These are phyloP conservation scores for Lepus oiostolus DNA, from an alignment of 2,797 vertebrate species.

Conservation along the genomic window DNA sequence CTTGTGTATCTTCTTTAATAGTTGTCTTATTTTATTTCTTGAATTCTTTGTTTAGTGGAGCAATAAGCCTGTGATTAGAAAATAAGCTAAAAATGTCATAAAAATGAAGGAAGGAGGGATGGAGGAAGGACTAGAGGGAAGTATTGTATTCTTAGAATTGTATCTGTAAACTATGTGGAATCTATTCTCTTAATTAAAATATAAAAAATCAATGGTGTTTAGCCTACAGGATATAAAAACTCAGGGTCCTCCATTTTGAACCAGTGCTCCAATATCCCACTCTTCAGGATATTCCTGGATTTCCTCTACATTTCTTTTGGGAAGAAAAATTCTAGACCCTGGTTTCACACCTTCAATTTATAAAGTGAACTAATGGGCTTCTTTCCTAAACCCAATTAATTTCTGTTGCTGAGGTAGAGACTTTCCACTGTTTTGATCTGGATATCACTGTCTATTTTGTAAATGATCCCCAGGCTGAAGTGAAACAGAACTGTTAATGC, in stretches of 20 bases:
- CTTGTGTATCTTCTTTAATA: too few relatives aligned
- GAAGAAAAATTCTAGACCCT: constrained; percentile 14
- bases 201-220: not conserved
- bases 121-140: too few relatives aligned
- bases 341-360: not conserved
- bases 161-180: too few relatives aligned
- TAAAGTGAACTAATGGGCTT: constrained; percentile 40
- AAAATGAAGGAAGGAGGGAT: too few relatives aligned
- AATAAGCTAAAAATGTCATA: too few relatives aligned
- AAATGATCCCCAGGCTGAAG: constrained; percentile 83
- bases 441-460: constrained; percentile 79
- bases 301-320: constrained; percentile 30
- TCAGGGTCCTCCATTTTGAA: not conserved
- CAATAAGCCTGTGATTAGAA: too few relatives aligned
- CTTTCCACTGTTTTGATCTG: constrained; percentile 74
- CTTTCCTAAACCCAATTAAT: constrained; percentile 48
- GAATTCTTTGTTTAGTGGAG: too few relatives aligned
- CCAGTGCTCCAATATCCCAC: not conserved
- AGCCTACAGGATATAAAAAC: not conserved
- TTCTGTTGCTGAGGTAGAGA: constrained; percentile 52
- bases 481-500: constrained; percentile 84
- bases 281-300: not conserved
- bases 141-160: too few relatives aligned
- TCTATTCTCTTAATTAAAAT: too few relatives aligned
- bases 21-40: too few relatives aligned